A percentile compares a stretch with the other conserved stretches of the same genome.
These are phyloP conservation scores for Agraylea sexmaculata DNA, from an alignment of 1,140 invertebrate genomes.

Conservation along the genomic window DNA sequence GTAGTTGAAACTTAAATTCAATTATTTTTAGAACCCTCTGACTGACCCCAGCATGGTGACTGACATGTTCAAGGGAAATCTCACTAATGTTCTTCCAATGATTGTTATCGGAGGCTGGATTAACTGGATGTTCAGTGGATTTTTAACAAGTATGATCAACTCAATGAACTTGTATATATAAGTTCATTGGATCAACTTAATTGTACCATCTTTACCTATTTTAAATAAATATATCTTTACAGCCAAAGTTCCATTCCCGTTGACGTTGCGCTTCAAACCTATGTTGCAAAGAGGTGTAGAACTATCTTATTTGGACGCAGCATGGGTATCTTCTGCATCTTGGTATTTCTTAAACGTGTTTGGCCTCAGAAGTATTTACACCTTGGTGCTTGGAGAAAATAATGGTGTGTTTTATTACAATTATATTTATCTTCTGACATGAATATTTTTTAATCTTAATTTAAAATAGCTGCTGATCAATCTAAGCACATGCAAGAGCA, in stretches of 20 bases:
- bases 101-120: conserved; percentile 98
- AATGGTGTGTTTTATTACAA: conserved; percentile 53
- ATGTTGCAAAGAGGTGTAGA: conserved; percentile 99
- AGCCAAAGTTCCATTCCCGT: conserved; percentile 96
- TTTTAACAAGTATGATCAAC: conserved; percentile 77
- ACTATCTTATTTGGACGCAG: conserved; percentile 87
- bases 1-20: background rate
- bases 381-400: conserved; percentile 94
- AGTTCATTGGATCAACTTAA: no score
- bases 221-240: conserved; percentile 24
- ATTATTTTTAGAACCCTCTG: conserved; percentile 71
- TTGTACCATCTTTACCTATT: no score
- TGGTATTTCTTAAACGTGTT: conserved; percentile 99
- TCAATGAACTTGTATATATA: background rate
- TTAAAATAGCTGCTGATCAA: conserved; percentile 74
- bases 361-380: conserved; percentile 94
- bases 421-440: conserved; percentile 1
- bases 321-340: conserved; percentile 98
- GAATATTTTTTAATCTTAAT: background rate
- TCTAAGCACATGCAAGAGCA: conserved; percentile 95
- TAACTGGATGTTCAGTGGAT: conserved; percentile 99
- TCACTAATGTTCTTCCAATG: conserved; percentile 97
- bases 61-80: conserved; percentile 98
- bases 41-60: conserved; percentile 98
- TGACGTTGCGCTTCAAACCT: conserved; percentile 95